phyloP scores from a whole-genome alignment of 1,140 invertebrate species.

The Anastatus disparis region DNA sequence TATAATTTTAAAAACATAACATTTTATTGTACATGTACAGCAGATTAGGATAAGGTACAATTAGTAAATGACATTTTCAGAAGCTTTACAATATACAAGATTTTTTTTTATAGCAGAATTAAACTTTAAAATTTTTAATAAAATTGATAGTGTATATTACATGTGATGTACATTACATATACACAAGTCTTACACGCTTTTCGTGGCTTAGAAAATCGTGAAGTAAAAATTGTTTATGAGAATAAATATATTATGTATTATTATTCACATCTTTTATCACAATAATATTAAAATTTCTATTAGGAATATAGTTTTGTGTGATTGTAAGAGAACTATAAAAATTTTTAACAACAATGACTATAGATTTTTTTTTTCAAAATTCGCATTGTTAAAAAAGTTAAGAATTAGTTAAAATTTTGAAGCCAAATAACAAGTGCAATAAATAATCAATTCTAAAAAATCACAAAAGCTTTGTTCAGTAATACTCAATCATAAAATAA shows the following conservation, averaged over 20 bases:
- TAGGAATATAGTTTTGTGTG: not conserved
- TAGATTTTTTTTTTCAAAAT: not conserved
- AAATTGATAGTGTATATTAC: not conserved
- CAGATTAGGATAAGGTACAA: not conserved
- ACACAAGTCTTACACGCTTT: conserved; percentile 18
- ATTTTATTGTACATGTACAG: conserved; percentile 25
- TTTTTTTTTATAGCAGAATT: conserved; percentile 5
- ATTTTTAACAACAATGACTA: not conserved
- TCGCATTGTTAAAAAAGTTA: no score
- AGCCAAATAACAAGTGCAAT: not conserved
- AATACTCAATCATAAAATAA: not conserved
- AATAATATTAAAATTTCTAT: conserved; percentile 6
- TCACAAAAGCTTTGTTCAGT: not conserved
- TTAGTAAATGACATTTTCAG: not conserved
- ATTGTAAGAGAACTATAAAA: not conserved
- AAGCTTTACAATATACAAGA: conserved; percentile 6
- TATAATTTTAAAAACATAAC: conserved; percentile 9
- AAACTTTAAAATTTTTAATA: not conserved
- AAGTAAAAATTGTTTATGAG: conserved; percentile 2
- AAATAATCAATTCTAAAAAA: conserved; percentile 1
- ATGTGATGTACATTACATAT: conserved; percentile 1
- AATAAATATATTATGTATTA: conserved; percentile 21
- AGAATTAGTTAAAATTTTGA: conserved; percentile 3
- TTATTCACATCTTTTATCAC: conserved; percentile 17
- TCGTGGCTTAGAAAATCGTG: conserved; percentile 18